Evolutionary conservation across 2,888 invertebrate genomes (phyloP), one percentile per base, ranked within the genome.

Genomic region (Arge pagana): DNA sequence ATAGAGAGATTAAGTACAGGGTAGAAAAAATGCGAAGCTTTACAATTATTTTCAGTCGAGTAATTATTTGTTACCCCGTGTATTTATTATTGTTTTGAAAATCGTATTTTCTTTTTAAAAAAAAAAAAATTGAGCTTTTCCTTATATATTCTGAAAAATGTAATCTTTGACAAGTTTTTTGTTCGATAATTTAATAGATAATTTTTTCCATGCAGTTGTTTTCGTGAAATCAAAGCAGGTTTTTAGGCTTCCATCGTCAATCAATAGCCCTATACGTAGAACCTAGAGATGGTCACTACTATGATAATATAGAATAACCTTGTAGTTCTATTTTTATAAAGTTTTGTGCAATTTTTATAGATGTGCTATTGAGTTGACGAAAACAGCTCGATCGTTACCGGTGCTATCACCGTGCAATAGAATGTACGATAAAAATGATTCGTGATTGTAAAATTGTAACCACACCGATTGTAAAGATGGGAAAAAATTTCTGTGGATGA

Each of bases 261-360:
- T 30, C 30, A 16, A 28, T 42, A 13, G 23, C 21, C 23, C 19
- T 19, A 37, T 13, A 19, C 11, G 8, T 6, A 10, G 13, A 10
- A 10, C n/a, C 13, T 5, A 31, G 10, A 1, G 23, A 37, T 21
- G 23, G 4, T 5, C 23, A 37, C 16, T 7, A 18, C 7, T 36
- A 42, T 42, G 42, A n/a, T 30, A 18, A 42, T 42, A 42, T 42
- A n/a, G 30, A 30, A 11, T 30, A 30, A 42, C n/a, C n/a, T n/a
- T n/a, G n/a, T n/a, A n/a, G n/a, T n/a, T 42, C 42, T 42, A 42
- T 42, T 42, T 42, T 42, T 42, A 30, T 42, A 42, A 42, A 28
- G 42, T 42, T 11, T 42, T 11, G 42, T 42, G 42, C 42, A 42
- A 42, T 42, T 40, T 16, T 35, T 7, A 42, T 41, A 41, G 26